These are phyloP conservation scores for Ornithoptera priamus DNA, from an alignment of 2,888 invertebrate species.

Conservation along the genomic window DNA sequence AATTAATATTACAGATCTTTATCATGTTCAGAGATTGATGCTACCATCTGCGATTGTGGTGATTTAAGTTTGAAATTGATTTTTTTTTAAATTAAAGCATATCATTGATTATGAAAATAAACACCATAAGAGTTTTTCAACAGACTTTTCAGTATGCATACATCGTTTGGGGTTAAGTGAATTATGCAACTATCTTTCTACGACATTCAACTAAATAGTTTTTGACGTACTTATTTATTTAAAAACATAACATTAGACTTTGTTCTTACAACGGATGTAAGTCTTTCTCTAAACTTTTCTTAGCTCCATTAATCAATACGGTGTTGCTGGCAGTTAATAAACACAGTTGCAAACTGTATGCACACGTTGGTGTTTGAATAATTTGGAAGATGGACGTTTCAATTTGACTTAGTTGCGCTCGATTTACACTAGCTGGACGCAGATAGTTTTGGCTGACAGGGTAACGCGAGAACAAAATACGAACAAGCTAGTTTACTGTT, in stretches of 20 bases:
- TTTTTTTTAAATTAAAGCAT: no score
- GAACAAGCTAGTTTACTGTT: conserved; percentile 7
- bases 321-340: conserved; percentile 25
- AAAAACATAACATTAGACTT: not conserved
- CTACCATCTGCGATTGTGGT: no score
- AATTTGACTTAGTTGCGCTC: conserved; percentile 65
- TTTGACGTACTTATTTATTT: not conserved
- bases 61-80: no score
- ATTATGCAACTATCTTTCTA: no score
- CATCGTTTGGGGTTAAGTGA: no score
- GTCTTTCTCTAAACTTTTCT: not conserved
- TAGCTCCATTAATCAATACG: conserved; percentile 5
- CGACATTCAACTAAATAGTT: not conserved
- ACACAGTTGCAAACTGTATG: conserved; percentile 14
- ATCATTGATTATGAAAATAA: no score
- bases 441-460: conserved; percentile 15
- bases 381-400: conserved; percentile 64
- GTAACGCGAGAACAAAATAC: conserved; percentile 2
- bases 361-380: conserved; percentile 33
- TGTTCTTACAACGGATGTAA: not conserved
- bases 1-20: no score
- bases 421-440: conserved; percentile 34
- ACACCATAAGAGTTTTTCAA: no score
- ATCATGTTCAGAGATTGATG: no score
- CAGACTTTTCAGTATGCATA: no score